phyloP scores from a whole-genome alignment of 2,888 invertebrate species.

The Euclidia mi region DNA sequence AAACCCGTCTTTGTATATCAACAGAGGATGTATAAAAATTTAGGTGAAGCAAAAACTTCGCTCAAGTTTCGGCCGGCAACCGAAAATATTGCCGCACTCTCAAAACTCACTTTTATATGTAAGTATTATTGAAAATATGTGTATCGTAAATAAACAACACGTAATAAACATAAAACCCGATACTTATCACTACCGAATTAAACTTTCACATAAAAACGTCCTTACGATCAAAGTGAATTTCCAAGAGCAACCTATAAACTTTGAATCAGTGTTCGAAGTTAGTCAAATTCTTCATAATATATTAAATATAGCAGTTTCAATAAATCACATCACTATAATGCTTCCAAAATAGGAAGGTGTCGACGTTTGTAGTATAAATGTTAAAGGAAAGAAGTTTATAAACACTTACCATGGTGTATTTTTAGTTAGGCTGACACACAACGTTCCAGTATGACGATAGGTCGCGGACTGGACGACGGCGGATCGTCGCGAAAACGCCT shows the following conservation, averaged over 20 bases:
- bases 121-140: background rate
- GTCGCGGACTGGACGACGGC: constrained; percentile 50
- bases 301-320: constrained; percentile 3
- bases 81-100: no score
- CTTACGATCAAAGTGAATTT: constrained; percentile 18
- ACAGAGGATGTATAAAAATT: no score
- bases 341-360: constrained; percentile 3
- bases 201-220: constrained; percentile 12
- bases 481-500: constrained; percentile 39
- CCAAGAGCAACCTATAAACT: constrained; percentile 27
- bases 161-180: constrained; percentile 4
- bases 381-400: constrained; percentile 57
- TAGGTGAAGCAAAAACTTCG: no score
- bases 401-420: constrained; percentile 66
- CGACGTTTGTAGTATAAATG: background rate
- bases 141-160: background rate
- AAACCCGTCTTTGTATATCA: no score
- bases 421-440: constrained; percentile 22
- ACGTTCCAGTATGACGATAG: constrained; percentile 49
- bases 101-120: constrained; percentile 2
- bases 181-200: constrained; percentile 2
- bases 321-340: background rate
- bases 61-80: no score
- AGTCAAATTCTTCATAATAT: constrained; percentile 36
- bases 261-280: constrained; percentile 36